Conservation (phyloP, 30 jellyfish, hydroid and myxozoan genomes). For the Pelagia noctiluca region DNA sequence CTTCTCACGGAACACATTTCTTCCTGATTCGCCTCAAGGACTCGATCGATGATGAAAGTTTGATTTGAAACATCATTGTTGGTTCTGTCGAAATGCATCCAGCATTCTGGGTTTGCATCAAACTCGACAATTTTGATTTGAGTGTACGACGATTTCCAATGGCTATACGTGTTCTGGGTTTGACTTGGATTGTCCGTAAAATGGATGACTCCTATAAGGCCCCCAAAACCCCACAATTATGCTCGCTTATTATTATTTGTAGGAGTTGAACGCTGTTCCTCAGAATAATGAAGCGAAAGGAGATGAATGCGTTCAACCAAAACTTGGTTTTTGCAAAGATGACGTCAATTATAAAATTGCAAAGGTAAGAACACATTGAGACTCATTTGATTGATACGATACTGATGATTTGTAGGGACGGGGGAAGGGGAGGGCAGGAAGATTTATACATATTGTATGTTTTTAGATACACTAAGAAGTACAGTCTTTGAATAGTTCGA, state of each 20-base stretch:
- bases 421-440: background rate
- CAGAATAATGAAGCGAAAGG: conserved; percentile 1
- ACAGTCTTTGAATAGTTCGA: background rate
- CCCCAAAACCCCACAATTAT: background rate
- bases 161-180: background rate
- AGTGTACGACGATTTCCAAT: background rate
- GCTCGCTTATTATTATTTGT: background rate
- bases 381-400: background rate
- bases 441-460: too few species aligned
- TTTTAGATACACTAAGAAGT: background rate
- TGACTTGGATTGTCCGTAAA: background rate
- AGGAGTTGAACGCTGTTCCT: background rate
- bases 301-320: conserved; percentile 37
- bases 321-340: conserved; percentile 46
- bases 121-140: background rate
- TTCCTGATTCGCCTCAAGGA: too few species aligned
- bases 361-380: conserved; percentile 21
- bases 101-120: too few species aligned
- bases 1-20: too few species aligned
- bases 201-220: background rate
- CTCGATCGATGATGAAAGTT: too few species aligned
- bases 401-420: background rate
- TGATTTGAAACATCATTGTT: too few species aligned
- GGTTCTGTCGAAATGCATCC: too few species aligned
- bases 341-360: conserved; percentile 50